Conservation (phyloP, 2,797 vertebrate species). For the Phrynocephalus vlangalii region DNA sequence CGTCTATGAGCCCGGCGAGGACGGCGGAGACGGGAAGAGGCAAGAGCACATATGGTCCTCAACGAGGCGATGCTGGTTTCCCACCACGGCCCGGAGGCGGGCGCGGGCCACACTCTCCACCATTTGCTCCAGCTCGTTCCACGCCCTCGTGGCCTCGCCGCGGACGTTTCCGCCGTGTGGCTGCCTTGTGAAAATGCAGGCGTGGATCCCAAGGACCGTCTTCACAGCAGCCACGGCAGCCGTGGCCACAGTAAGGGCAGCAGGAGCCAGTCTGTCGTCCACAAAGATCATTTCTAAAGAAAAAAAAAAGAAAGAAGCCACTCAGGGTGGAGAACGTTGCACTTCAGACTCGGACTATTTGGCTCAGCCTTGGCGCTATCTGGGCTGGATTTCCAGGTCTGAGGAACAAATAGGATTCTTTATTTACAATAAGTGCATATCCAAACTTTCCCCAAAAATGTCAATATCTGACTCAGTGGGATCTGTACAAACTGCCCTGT, state of each 20-base stretch:
- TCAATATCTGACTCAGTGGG: not conserved
- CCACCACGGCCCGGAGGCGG: conserved; percentile 19
- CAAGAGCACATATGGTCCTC: conserved; percentile 30
- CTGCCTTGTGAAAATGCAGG: conserved; percentile 22
- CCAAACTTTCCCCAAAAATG: too few species aligned
- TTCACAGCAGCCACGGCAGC: conserved; percentile 23
- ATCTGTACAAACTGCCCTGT: not conserved
- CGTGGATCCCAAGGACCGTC: conserved; percentile 13
- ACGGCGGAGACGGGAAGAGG: conserved; percentile 40
- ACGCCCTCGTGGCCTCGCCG: not conserved
- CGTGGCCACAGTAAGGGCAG: not conserved
- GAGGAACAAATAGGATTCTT: too few species aligned
- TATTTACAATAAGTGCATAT: too few species aligned
- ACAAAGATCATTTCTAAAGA: not conserved
- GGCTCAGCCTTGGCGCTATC: not conserved
- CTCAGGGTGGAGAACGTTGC: not conserved
- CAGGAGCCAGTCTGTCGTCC: not conserved
- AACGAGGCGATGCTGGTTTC: conserved; percentile 40
- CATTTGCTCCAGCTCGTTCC: conserved; percentile 9
- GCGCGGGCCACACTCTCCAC: not conserved
- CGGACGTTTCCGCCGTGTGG: not conserved
- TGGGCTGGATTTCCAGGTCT: too few species aligned
- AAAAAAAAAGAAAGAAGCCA: not conserved
- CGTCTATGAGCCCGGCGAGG: conserved; percentile 28
- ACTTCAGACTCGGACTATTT: not conserved